Percentiles rank a stretch among this genome's conserved stretches.
Evolutionary conservation across 2,113 vertebrate genomes (phyloP).

Genomic region (Odobenus rosmarus): DNA sequence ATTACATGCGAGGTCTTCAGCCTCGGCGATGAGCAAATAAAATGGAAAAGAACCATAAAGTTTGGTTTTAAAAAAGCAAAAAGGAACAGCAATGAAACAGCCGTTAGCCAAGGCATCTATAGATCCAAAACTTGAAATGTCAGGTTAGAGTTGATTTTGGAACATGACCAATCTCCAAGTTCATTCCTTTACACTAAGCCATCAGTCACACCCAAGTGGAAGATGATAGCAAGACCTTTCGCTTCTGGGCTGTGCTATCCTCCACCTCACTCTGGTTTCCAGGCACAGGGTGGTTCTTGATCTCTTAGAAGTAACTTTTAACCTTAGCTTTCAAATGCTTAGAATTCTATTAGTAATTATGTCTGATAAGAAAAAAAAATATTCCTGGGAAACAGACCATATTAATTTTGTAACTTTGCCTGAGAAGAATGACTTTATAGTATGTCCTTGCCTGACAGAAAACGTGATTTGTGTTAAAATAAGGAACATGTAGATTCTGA

Average conservation of each 20-base stretch:
- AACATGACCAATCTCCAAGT: not conserved
- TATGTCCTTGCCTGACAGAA: not conserved
- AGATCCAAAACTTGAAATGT: not conserved
- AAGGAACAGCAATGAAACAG: not conserved
- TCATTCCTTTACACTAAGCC: not conserved
- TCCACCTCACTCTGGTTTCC: not conserved
- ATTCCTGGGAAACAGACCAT: not conserved
- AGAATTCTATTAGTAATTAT: not conserved
- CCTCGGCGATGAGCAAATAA: not conserved
- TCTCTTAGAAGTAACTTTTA: not conserved
- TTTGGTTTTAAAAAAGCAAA: not conserved
- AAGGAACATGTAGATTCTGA: not conserved
- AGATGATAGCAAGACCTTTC: not conserved
- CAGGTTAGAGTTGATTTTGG: constrained; percentile 29
- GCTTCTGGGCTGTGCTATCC: not conserved
- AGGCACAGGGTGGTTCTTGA: not conserved
- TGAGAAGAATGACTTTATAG: not conserved
- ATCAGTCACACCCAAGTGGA: not conserved
- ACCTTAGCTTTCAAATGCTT: not conserved
- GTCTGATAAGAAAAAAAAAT: not conserved
- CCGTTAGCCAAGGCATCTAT: not conserved
- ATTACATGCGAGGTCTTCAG: not conserved
- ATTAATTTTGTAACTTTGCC: not conserved
- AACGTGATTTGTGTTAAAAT: not conserved
- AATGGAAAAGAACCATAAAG: not conserved